These are phyloP conservation scores for Eupithecia subumbrata DNA, from an alignment of 2,888 invertebrate species.

Conservation along the genomic window DNA sequence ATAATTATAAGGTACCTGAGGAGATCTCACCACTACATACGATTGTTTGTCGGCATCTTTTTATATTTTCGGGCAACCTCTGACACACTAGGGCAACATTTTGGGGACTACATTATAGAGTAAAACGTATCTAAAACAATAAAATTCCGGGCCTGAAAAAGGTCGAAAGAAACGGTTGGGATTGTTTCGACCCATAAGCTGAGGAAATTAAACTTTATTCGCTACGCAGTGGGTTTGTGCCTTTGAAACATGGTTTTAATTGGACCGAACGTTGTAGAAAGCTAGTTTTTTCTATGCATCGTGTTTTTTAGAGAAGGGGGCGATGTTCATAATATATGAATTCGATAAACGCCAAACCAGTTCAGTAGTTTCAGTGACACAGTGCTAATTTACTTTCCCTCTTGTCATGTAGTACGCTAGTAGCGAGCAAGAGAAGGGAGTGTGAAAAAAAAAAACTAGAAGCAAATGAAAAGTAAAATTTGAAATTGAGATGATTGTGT, in stretches of 20 bases:
- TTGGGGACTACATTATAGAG: slow-evolving; percentile 13
- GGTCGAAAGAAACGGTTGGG: slow-evolving; percentile 24
- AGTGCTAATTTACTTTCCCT: too few relatives aligned
- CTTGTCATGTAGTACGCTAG: too few relatives aligned
- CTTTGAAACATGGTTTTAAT: slow-evolving; percentile 1
- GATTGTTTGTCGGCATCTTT: neutral
- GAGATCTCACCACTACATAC: neutral
- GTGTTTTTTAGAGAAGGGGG: neutral
- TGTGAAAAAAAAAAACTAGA: too few relatives aligned
- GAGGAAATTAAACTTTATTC: slow-evolving; percentile 10
- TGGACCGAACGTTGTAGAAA: neutral
- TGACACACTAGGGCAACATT: slow-evolving; percentile 9
- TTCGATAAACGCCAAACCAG: neutral
- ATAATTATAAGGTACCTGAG: neutral
- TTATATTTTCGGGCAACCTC: slow-evolving; percentile 1
- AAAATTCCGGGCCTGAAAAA: slow-evolving; percentile 32
- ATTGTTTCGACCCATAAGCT: slow-evolving; percentile 8
- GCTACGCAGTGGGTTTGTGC: neutral
- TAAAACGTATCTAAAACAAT: slow-evolving; percentile 35
- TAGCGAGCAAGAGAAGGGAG: too few relatives aligned
- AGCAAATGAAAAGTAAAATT: too few relatives aligned
- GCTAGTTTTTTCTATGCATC: neutral
- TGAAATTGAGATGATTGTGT: too few relatives aligned
- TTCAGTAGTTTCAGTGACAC: neutral
- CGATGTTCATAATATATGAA: neutral